Base-by-base conservation (phyloP, 2,888 invertebrate species). In the Tortricodes alternella region DNA sequence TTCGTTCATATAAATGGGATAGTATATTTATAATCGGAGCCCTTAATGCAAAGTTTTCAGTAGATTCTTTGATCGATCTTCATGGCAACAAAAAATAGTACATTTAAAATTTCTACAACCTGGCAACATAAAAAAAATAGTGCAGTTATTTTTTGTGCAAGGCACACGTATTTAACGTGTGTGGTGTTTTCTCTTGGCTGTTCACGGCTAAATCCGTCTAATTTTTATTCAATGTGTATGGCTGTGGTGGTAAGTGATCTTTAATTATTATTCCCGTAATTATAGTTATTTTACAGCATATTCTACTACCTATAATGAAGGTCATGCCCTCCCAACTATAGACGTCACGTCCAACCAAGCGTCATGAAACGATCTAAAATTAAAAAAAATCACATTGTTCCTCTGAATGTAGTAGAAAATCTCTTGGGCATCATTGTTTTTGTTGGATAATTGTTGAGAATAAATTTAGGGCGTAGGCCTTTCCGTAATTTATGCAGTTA, bases 171-270 rank as follows among this genome's bases (percentile, higher is more conserved):
- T 80, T 68, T 70, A 61, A 82, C 86, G 90, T 90, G 90, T 89
- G 88, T 86, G 67, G 85, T 83, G 73, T 82, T 81, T 85, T 90
- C 86, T 61, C 62, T 80, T 80, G 76, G 88, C 89, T 90, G 85
- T 83, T 88, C 86, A 88, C 91, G 91, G 91, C 92, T 92, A 92
- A 91, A 91, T 91, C 93, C 89, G 88, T 87, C 89, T 87, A 85
- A 87, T 83, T 89, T 78, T 84, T 85, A 93, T 93, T 93, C 93
- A 94, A 95, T 95, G 95, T 95, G 95, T 95, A 95, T 95, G 95
- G 95, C 94, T 94, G 94, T 94, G 94, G 93, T 93, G 94, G 95
- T 95, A 90, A 93, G 95, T 93, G 41, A 60, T 58, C 53, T 34
- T 60, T 60, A 57, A 62, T 60, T 44, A 62, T 60, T 60, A 56